These are phyloP conservation scores for Lingula anatina DNA, from an alignment of 2,888 invertebrate genomes.

Conservation along the genomic window DNA sequence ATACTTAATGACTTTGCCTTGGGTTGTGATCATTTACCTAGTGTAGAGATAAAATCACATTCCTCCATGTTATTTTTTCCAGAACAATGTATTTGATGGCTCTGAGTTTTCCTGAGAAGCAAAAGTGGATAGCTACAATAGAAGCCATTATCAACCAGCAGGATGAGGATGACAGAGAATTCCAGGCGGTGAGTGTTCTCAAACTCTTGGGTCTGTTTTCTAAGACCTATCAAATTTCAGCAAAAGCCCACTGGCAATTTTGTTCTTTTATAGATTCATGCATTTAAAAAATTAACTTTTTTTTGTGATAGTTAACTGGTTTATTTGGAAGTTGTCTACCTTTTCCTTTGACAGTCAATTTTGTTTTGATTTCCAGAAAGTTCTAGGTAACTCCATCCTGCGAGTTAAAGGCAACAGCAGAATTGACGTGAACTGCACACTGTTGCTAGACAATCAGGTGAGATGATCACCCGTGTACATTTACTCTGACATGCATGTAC, in stretches of 20 bases:
- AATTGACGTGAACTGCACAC: conserved; percentile 42
- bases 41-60: no score
- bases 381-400: conserved; percentile 29
- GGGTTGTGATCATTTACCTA: no score
- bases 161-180: conserved; percentile 4
- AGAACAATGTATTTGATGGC: conserved; percentile 61
- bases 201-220: no score
- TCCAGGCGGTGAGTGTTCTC: conserved; percentile 11
- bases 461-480: no score
- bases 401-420: conserved; percentile 29
- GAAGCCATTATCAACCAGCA: conserved; percentile 51
- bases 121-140: conserved; percentile 60
- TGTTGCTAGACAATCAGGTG: conserved; percentile 34
- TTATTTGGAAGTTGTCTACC: conserved; percentile 14
- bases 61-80: no score
- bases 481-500: no score
- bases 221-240: no score
- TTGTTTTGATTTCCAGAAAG: conserved; percentile 28
- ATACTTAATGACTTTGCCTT: no score
- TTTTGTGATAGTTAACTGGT: conserved; percentile 29
- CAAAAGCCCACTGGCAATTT: no score
- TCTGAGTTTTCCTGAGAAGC: conserved; percentile 60
- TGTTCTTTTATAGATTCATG: no score
- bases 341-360: conserved; percentile 3
- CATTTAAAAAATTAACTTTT: conserved; percentile 5